phyloP scores from a whole-genome alignment of 2,113 vertebrate genomes.

The Amphiprion percula region DNA sequence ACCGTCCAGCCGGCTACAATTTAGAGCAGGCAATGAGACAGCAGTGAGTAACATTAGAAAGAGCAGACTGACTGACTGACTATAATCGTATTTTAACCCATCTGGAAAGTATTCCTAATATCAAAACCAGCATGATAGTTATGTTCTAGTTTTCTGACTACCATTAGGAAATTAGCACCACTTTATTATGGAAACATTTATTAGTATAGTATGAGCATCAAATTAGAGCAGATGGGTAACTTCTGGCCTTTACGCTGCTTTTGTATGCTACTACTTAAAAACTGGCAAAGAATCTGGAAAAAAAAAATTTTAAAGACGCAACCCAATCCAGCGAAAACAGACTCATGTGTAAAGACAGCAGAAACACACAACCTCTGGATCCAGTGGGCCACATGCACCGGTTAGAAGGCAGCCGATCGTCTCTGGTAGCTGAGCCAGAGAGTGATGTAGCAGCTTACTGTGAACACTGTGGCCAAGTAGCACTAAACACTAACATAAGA shows the following conservation, averaged over 20 bases:
- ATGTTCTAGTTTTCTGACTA: background rate
- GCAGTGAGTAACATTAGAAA: constrained; percentile 49
- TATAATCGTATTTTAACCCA: constrained; percentile 29
- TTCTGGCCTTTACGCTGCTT: background rate
- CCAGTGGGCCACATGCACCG: background rate
- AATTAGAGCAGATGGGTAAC: background rate
- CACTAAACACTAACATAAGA: background rate
- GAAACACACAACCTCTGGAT: background rate
- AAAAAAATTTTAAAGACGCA: background rate
- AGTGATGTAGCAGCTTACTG: background rate
- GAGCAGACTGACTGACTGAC: constrained; percentile 21
- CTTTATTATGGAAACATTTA: background rate
- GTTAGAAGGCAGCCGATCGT: background rate
- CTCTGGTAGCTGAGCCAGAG: background rate
- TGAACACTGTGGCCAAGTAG: background rate
- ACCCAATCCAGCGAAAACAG: background rate
- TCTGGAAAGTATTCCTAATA: constrained; percentile 27
- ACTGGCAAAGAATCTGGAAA: too few species aligned
- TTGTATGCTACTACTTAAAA: too few species aligned
- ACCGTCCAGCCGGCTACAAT: constrained; percentile 32
- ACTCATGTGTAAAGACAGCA: background rate
- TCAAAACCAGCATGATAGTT: constrained; percentile 4
- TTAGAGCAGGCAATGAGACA: constrained; percentile 52
- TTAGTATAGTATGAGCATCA: background rate
- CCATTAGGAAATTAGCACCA: background rate